Conservation (phyloP, 37 sponge, comb jelly and placozoan genomes). For the Aphrocallistes beatrix region DNA sequence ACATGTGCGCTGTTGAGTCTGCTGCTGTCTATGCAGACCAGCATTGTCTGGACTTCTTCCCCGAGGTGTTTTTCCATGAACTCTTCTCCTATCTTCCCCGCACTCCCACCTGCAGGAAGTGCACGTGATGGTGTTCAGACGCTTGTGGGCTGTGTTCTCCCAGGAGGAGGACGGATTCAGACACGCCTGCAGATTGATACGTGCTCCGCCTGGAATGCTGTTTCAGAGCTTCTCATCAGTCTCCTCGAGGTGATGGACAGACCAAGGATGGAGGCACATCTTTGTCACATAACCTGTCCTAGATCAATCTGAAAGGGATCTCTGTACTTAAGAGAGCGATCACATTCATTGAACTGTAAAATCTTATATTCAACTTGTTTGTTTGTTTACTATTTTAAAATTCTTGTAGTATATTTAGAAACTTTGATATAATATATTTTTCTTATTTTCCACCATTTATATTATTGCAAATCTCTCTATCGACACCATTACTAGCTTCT, state of each 20-base stretch:
- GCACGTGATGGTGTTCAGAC: neutral
- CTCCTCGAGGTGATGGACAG: neutral
- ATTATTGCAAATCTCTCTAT: too few species aligned
- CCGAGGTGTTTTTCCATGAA: neutral
- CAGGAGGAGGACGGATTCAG: neutral
- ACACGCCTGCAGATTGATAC: constrained; percentile 9
- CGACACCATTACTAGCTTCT: too few species aligned
- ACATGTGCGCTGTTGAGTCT: neutral
- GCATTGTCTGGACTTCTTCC: neutral
- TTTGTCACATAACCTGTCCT: too few species aligned
- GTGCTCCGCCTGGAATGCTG: neutral
- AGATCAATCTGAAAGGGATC: too few species aligned
- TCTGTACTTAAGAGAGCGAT: too few species aligned
- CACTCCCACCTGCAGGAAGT: neutral
- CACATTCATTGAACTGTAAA: too few species aligned
- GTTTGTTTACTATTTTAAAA: too few species aligned
- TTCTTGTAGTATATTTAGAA: too few species aligned
- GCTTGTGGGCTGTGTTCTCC: neutral
- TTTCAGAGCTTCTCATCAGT: neutral
- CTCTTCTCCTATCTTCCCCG: neutral
- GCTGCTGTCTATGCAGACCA: constrained; percentile 1
- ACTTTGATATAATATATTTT: too few species aligned
- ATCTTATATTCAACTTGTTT: too few species aligned
- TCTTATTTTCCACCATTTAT: too few species aligned
- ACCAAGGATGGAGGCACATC: too few species aligned